Evolutionary conservation across 1,140 invertebrate species (phyloP), one percentile per base, ranked within the genome.

Genomic region (Hylyphantes graminicola): DNA sequence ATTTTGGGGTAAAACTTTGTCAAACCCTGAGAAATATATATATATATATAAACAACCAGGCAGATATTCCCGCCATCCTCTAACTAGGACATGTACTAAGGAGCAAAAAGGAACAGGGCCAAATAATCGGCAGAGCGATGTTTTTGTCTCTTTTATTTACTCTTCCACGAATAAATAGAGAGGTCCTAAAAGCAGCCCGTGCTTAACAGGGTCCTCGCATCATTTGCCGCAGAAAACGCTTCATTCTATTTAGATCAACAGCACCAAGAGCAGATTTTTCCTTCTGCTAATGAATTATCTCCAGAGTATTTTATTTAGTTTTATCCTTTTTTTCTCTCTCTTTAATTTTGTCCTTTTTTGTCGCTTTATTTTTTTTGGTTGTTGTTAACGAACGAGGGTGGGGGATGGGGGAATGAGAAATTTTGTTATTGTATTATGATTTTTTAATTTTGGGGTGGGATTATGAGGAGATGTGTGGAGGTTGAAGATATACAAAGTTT

Each of bases 181-280:
- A 48, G 63, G 21, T 68, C 19, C 65, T n/a, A 13, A 59, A 59
- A 59, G 57, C 57, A 13, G 57, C 11, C 65, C 65, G 12, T 48
- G 9, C 35, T 50, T 59, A 79, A 79, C 77, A 79, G 77, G 77
- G 63, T 6, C 51, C 53, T 70, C 70, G 77, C 77, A 64, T 79
- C 77, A 79, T 79, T 79, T 79, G 54, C 54, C 17, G 64, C 19
- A 55, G 77, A 68, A 54, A 79, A 79, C 7, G 77, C 65, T 79
- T 70, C 77, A 79, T 70, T 79, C 77, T 68, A 79, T 79, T 79
- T 79, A 79, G 65, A 79, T 79, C 77, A 79, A 70, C 77, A 79
- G 77, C 50, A 19, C 21, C 21, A 50, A 55, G 53, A 79, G 77
- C 77, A 79, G 77, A 79, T 79, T 79, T 79, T 79, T 35, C 1